These are phyloP conservation scores for Glareola pratincola DNA, from an alignment of 2,113 vertebrate species.

Conservation along the genomic window DNA sequence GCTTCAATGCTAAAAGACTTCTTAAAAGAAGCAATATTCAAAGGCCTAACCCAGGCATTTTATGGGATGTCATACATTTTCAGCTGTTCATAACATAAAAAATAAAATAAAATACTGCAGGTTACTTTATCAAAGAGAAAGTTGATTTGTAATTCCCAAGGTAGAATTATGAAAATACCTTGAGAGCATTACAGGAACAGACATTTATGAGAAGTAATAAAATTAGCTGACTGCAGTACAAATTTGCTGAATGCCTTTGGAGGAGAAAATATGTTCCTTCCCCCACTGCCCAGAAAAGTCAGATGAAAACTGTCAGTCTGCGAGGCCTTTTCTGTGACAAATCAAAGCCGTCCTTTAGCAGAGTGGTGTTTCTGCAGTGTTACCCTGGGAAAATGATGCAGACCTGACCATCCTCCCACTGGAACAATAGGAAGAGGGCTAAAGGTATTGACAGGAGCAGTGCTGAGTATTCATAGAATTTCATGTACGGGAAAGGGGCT, in stretches of 20 bases:
- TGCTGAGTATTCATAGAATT: neutral
- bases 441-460: neutral
- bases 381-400: neutral
- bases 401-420: neutral
- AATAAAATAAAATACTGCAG: conserved; percentile 67
- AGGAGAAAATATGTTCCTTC: conserved; percentile 54
- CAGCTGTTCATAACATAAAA: conserved; percentile 68
- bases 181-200: conserved; percentile 64
- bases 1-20: conserved; percentile 42
- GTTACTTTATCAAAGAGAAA: conserved; percentile 65
- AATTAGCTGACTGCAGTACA: conserved; percentile 70
- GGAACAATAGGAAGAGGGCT: neutral
- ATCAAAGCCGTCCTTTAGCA: neutral
- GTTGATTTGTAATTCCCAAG: conserved; percentile 65
- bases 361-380: neutral
- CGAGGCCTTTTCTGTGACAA: neutral
- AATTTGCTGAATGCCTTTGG: conserved; percentile 65
- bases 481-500: neutral
- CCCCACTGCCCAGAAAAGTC: conserved; percentile 27
- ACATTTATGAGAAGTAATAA: conserved; percentile 70
- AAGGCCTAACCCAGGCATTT: conserved; percentile 64
- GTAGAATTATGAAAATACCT: conserved; percentile 68
- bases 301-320: conserved; percentile 8
- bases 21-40: conserved; percentile 58
- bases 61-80: conserved; percentile 66